Base-by-base conservation (phyloP, 1,140 invertebrate genomes). In the Pteromalus puparum region DNA sequence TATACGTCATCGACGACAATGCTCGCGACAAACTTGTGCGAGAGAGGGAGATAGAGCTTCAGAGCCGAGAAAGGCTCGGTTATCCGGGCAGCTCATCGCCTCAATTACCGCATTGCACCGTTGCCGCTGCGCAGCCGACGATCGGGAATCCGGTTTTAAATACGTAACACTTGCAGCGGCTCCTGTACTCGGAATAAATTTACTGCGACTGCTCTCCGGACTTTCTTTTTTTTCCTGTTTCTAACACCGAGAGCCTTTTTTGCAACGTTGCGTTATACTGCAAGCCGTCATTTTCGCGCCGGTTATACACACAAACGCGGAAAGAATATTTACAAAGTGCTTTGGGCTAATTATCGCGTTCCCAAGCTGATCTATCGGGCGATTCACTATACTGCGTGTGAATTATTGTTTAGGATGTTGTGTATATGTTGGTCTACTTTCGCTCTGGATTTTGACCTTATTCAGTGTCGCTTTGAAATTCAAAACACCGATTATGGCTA, bases 71-170 rank as follows among this genome's bases (percentile, higher is more conserved):
- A 61, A 53, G 67, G n/a, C 67, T 70, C 28, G n/a, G n/a, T 73
- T 73, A 73, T 73, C 72, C 73, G 73, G 21, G n/a, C 26, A n/a
- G 74, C 74, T 76, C 74, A 76, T 76, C 74, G 38, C 15, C 61
- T 79, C 65, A 68, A 73, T 81, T 77, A 68, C 74, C 75, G 61
- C 75, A 53, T 83, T 83, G 61, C 73, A 21, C 9, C 12, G 42
- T 9, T 46, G 42, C 42, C 1, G 1, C 7, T 13, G 12, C 9
- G 15, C 13, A 15, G 12, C 21, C 38, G 26, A 18, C 38, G 30
- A 78, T 83, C 53, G 67, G 34, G 61, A 79, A 78, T 78, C 76
- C 76, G 67, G 67, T 79, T 79, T 78, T 73, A 72, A 84, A 78
- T 73, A 61, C 42, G 82, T 83, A 83, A 83, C 46, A 83, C 75